Percentiles rank a stretch among this genome's conserved stretches.
These are phyloP conservation scores for Raillietiella orientalis DNA, from an alignment of 2,888 invertebrate species.

Conservation along the genomic window DNA sequence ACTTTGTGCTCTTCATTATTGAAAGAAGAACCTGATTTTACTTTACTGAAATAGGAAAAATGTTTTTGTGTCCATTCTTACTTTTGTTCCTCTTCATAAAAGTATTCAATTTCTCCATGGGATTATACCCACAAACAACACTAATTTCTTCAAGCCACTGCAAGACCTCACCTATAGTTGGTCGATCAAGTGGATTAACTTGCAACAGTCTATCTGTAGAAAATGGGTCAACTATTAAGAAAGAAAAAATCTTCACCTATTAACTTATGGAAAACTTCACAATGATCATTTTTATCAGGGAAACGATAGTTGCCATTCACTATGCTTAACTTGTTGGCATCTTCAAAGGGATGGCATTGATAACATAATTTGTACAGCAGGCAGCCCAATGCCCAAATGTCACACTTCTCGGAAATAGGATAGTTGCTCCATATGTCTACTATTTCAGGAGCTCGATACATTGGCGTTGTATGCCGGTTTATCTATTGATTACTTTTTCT, in stretches of 20 bases:
- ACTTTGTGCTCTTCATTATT: no score
- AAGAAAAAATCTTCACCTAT: slow-evolving; percentile 22
- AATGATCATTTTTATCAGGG: slow-evolving; percentile 42
- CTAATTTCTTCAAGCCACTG: slow-evolving; percentile 64
- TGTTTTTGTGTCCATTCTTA: no score
- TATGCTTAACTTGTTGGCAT: slow-evolving; percentile 68
- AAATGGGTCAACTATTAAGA: neutral
- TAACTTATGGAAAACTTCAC: slow-evolving; percentile 54
- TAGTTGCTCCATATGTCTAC: slow-evolving; percentile 59
- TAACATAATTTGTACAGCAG: slow-evolving; percentile 69
- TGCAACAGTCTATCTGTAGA: slow-evolving; percentile 15
- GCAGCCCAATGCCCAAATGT: slow-evolving; percentile 93
- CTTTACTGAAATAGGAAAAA: no score
- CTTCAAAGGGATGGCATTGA: slow-evolving; percentile 86
- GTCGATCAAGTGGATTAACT: slow-evolving; percentile 41
- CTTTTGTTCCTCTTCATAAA: no score
- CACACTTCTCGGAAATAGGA: slow-evolving; percentile 58
- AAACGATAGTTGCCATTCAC: slow-evolving; percentile 78
- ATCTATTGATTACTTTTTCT: no score
- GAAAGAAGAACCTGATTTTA: no score
- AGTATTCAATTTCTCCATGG: slow-evolving; percentile 24
- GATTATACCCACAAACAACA: slow-evolving; percentile 45
- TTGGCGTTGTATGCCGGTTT: slow-evolving; percentile 21
- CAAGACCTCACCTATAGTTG: slow-evolving; percentile 40
- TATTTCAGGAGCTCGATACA: slow-evolving; percentile 96